phyloP scores from a whole-genome alignment of 2,888 invertebrate genomes.

The Schrankia costaestrigalis region DNA sequence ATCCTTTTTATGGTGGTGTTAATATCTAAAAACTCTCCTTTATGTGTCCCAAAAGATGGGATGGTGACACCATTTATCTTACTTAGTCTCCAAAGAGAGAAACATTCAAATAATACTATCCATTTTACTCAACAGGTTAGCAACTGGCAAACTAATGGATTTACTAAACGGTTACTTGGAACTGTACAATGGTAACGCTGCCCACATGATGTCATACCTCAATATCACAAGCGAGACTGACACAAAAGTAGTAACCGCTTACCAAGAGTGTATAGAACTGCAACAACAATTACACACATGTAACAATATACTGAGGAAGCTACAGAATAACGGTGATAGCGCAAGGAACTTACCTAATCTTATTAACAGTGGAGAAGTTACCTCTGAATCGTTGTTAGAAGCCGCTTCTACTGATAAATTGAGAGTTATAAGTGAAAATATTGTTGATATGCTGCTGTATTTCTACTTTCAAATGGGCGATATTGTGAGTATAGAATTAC shows the following conservation, averaged over 20 bases:
- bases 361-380: conserved; percentile 52
- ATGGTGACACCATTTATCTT: no score
- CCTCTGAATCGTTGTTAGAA: conserved; percentile 70
- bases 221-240: conserved; percentile 83
- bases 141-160: conserved; percentile 91
- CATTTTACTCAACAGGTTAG: conserved; percentile 86
- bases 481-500: conserved; percentile 62
- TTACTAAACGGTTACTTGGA: conserved; percentile 88
- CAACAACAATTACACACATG: conserved; percentile 95
- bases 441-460: conserved; percentile 90
- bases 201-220: conserved; percentile 92
- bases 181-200: conserved; percentile 89
- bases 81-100: no score
- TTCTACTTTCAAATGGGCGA: conserved; percentile 80
- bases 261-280: conserved; percentile 90
- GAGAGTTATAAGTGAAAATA: conserved; percentile 88
- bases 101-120: no score
- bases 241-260: conserved; percentile 69
- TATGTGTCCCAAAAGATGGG: no score
- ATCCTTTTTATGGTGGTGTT: no score
- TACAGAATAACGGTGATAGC: conserved; percentile 82
- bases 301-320: conserved; percentile 85
- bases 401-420: conserved; percentile 91
- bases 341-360: conserved; percentile 51
- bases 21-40: no score